Evolutionary conservation across 2,113 vertebrate genomes (phyloP), one percentile per base, ranked within the genome.

Genomic region (Amblyopsis rosae): DNA sequence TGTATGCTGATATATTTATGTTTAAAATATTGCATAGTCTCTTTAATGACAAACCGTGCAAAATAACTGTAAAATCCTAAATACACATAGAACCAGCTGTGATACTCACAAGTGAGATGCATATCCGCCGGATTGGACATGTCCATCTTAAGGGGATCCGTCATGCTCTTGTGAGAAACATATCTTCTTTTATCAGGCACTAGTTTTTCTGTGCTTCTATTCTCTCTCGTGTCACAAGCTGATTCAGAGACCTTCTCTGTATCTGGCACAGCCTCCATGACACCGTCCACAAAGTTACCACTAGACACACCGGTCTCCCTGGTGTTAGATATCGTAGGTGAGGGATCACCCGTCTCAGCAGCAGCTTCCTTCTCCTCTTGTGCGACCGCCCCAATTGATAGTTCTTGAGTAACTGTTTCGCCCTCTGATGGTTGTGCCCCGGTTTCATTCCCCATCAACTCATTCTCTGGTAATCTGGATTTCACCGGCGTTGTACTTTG

Each of bases 121-220:
- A 81, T 75, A 7, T 75, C 51, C 16, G 75, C 45, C 0, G 65
- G 75, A 51, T 86, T 88, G 51, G 91, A 82, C 90, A 92, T 91
- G 72, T 93, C 92, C 56, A 93, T 82, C 73, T 92, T 92, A 63
- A 94, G 78, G 19, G 93, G 92, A 59, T 93, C 90, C 1, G 83
- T 32, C 86, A 91, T 88, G 57, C 89, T 86, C 65, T 89, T 93
- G 50, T 88, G 86, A 3, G 86, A 85, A 72, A 93, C 83, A 54
- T 84, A 87, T 71, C 84, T 92, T 77, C 76, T 91, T 0, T 63
- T 72, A 0, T 73, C 64, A 10, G 35, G 66, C 0, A 12, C 70
- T 49, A 46, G 53, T 77, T 80, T 78, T 4, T 64, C 69, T 47
- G 60, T 50, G 57, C 76, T 87, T 47, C 82, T 80, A 41, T 55